Conservation (phyloP, 2,113 vertebrate genomes). For the Anser brachyrhynchus region DNA sequence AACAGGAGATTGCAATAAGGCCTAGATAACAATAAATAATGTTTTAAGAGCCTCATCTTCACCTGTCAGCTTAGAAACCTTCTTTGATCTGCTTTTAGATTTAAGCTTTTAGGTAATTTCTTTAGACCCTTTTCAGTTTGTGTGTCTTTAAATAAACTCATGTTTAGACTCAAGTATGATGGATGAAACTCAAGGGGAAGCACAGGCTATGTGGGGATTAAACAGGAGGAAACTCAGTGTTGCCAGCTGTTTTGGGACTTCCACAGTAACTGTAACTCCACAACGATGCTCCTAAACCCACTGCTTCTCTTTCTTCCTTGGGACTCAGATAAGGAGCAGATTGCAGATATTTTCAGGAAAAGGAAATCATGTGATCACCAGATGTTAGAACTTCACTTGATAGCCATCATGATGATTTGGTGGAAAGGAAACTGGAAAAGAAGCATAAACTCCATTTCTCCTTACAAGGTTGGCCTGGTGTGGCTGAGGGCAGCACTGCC, state of each 20-base stretch:
- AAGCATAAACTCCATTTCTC: not conserved
- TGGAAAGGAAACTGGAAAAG: not conserved
- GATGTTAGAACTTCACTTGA: not conserved
- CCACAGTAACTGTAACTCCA: not conserved
- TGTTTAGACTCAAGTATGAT: not conserved
- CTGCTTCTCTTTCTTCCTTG: not conserved
- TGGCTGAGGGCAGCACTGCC: not conserved
- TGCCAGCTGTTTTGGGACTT: not conserved
- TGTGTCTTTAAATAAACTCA: not conserved
- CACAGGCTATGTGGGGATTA: not conserved
- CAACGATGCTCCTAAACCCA: not conserved
- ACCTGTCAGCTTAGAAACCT: not conserved
- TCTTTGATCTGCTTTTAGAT: not conserved
- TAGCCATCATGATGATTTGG: not conserved
- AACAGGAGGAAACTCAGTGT: not conserved
- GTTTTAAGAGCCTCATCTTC: not conserved
- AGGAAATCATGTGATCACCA: not conserved
- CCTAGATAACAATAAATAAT: not conserved
- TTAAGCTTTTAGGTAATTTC: not conserved
- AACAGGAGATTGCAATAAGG: not conserved
- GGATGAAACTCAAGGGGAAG: not conserved
- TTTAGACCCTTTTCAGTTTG: not conserved
- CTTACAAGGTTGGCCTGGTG: accelerated
- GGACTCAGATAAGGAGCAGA: not conserved
- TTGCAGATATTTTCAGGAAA: not conserved